These are phyloP conservation scores for Phoxinus phoxinus DNA, from an alignment of 2,113 vertebrate species.

Conservation along the genomic window DNA sequence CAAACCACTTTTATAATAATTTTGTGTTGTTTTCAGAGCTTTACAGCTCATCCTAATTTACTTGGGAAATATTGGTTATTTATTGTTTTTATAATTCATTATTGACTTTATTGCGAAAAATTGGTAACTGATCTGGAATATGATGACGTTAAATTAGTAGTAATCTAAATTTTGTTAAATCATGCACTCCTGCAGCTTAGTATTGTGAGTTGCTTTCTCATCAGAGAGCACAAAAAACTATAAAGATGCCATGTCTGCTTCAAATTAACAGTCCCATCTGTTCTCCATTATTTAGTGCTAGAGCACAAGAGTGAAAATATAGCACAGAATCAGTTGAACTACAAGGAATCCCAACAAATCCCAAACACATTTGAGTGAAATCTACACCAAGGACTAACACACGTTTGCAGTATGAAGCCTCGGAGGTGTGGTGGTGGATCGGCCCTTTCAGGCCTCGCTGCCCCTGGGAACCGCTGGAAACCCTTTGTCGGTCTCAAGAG, in stretches of 20 bases:
- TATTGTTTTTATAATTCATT: too few relatives aligned
- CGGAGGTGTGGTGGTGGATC: not conserved
- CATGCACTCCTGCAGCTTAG: not conserved
- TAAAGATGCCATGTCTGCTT: slow-evolving; percentile 7
- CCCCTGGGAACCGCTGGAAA: not conserved
- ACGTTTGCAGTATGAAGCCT: not conserved
- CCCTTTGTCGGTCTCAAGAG: slow-evolving; percentile 16
- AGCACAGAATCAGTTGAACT: slow-evolving; percentile 15
- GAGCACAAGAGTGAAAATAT: slow-evolving; percentile 23
- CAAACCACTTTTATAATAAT: too few relatives aligned
- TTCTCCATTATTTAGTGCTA: slow-evolving; percentile 7
- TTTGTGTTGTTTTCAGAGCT: not conserved
- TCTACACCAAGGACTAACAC: not conserved
- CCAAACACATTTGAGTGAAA: not conserved
- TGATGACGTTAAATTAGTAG: not conserved
- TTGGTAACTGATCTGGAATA: not conserved
- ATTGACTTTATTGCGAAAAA: not conserved
- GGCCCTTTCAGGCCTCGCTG: not conserved
- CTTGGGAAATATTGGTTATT: not conserved
- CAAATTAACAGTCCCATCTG: slow-evolving; percentile 10
- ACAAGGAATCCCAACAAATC: slow-evolving; percentile 1
- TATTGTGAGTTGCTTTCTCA: not conserved
- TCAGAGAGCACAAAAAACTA: not conserved
- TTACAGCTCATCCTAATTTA: not conserved
- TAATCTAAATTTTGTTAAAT: not conserved